Base-by-base conservation (phyloP, 1,140 invertebrate species). In the Leucophenga varia region DNA sequence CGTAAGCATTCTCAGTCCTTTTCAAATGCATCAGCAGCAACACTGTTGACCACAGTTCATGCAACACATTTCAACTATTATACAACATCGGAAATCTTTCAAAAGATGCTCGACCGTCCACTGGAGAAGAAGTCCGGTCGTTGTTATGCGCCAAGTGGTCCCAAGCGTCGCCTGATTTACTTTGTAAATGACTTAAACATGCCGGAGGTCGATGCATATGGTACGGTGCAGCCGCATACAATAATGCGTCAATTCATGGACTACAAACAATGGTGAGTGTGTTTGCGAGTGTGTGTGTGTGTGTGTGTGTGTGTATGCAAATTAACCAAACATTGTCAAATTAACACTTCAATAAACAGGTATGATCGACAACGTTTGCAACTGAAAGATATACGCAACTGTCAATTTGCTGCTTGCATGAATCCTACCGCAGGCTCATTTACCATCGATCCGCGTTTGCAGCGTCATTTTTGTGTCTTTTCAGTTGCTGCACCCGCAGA, bases 181-280 rank as follows among this genome's bases (percentile, higher is more conserved):
- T 97, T 97, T 70, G 86, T 97, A 43, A 95, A 97, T 72, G 95
- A 98, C 70, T 85, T 97, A 81, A 98, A 97, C 77, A 97, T 97
- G 93, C 94, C 94, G 6, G 91, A 95, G 81, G 92, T 97, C 2
- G 95, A 97, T 78, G 83, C 83, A 43, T 97, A 97, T 67, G 93
- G 91, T 36, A 97, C 95, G 1, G 93, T 97, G 2, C 93, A 97
- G 68, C 91, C 94, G 0, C 94, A 97, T 69, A 97, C 94, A 0
- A 80, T 97, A 1, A 90, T 97, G 51, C 79, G 94, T 12, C 93
- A 98, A 72, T 92, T 93, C 70, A 86, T 98, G 80, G 92, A 97
- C 78, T 97, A 97, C 70, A 83, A 83, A 49, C 95, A 97, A 76
- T 97, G 84, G 84, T 68, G 17, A 56, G 52, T 47, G 3, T 14